Conservation (phyloP, 2,113 vertebrate species). For the Ictidomys tridecemlineatus region DNA sequence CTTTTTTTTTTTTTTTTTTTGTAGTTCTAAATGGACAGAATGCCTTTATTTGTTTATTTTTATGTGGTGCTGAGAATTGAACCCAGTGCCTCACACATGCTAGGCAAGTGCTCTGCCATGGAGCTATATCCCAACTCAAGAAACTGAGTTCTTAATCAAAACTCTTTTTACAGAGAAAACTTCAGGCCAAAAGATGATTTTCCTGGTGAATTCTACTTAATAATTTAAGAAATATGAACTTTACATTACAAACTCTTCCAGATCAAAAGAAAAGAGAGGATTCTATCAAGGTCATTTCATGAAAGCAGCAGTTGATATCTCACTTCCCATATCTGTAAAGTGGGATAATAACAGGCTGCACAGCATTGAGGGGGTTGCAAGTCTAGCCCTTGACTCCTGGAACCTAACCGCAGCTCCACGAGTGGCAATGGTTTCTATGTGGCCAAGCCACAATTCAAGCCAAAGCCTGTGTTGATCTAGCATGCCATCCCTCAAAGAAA, state of each 20-base stretch:
- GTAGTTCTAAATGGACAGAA: too few relatives aligned
- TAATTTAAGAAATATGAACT: neutral
- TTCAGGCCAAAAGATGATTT: neutral
- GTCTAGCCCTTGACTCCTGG: neutral
- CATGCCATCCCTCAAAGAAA: neutral
- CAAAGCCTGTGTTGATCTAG: neutral
- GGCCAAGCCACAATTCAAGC: neutral
- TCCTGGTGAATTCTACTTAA: neutral
- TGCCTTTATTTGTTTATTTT: too few relatives aligned
- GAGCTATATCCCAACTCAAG: too few relatives aligned
- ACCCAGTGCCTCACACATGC: too few relatives aligned
- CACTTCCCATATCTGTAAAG: neutral
- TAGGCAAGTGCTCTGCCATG: too few relatives aligned
- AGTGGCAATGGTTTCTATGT: neutral
- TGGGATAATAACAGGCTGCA: neutral
- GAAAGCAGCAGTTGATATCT: neutral
- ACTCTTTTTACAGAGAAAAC: conserved; percentile 35
- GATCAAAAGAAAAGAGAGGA: neutral
- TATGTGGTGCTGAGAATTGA: too few relatives aligned
- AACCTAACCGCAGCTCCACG: neutral
- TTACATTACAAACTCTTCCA: neutral
- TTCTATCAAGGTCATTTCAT: neutral
- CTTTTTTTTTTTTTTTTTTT: too few relatives aligned
- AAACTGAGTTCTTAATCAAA: neutral
- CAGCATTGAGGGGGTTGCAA: neutral